These are phyloP conservation scores for Cynodonichthys magdalenae DNA, from an alignment of 2,797 vertebrate species.

Conservation along the genomic window DNA sequence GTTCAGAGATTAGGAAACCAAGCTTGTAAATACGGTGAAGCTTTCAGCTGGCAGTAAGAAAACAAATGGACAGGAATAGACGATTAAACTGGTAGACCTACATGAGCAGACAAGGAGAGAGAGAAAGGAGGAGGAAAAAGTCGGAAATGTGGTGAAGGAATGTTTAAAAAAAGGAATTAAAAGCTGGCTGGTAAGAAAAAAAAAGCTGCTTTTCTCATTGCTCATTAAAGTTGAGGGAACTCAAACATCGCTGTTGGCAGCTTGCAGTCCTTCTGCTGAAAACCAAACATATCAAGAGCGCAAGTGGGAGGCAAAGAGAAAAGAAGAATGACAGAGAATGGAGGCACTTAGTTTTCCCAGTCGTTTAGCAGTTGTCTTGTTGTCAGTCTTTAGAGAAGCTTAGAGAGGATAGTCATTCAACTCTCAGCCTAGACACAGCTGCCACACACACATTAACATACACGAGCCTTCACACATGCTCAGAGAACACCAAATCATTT, in stretches of 20 bases:
- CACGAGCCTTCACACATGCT: neutral
- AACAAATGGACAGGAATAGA: slow-evolving; percentile 33
- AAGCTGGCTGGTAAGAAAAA: slow-evolving; percentile 45
- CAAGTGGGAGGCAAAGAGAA: slow-evolving; percentile 49
- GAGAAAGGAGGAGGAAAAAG: neutral
- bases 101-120: neutral
- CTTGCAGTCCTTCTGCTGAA: slow-evolving; percentile 62
- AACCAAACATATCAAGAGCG: slow-evolving; percentile 64
- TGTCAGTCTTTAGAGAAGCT: slow-evolving; percentile 66
- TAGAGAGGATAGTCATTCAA: slow-evolving; percentile 60
- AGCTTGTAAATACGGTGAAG: slow-evolving; percentile 66
- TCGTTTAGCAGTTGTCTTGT: slow-evolving; percentile 66
- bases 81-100: slow-evolving; percentile 29
- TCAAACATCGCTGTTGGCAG: slow-evolving; percentile 76
- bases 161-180: slow-evolving; percentile 54
- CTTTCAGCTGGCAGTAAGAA: slow-evolving; percentile 56
- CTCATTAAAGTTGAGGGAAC: slow-evolving; percentile 77
- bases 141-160: slow-evolving; percentile 8
- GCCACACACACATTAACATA: slow-evolving; percentile 24
- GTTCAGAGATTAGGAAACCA: slow-evolving; percentile 71
- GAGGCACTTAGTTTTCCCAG: slow-evolving; percentile 69
- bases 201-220: slow-evolving; percentile 48
- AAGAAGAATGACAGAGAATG: slow-evolving; percentile 62
- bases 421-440: slow-evolving; percentile 59
- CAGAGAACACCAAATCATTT: neutral